Percentiles rank a stretch among this genome's conserved stretches.
Evolutionary conservation across 2,797 vertebrate species (phyloP).

Genomic region (Stomatorhinus walkeri): DNA sequence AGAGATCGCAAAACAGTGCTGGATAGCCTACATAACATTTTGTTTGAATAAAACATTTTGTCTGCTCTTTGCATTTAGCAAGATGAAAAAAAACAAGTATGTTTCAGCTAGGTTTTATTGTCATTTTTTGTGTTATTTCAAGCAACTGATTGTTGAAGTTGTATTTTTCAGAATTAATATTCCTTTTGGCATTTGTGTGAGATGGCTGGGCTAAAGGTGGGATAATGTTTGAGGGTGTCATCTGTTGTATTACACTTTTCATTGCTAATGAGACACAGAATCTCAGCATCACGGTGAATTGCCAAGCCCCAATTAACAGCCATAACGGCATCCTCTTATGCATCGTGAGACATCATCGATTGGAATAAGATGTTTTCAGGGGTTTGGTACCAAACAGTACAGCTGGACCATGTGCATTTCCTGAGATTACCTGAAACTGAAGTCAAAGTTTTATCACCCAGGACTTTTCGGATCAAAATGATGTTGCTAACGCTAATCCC

Average conservation of each 20-base stretch:
- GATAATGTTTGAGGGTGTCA: background rate
- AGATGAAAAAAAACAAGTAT: conserved; percentile 10
- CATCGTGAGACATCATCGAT: conserved; percentile 21
- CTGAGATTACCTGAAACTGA: background rate
- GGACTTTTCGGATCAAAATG: background rate
- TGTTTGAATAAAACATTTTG: conserved; percentile 3
- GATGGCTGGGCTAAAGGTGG: background rate
- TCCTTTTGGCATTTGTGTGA: background rate
- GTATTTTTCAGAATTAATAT: background rate
- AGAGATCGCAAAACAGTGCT: background rate
- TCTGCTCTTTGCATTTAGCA: conserved; percentile 35
- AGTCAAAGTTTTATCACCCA: background rate
- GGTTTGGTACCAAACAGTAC: background rate
- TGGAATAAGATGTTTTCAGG: background rate
- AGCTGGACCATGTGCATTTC: background rate
- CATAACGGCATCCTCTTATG: conserved; percentile 16
- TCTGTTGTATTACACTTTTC: background rate
- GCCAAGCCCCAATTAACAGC: conserved; percentile 41
- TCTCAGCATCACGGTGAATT: background rate
- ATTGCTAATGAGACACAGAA: background rate
- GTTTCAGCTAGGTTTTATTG: background rate
- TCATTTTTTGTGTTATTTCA: background rate
- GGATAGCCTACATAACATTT: background rate
- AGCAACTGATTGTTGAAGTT: background rate
- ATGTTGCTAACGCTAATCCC: background rate